Evolutionary conservation across 2,113 vertebrate genomes (phyloP).

Genomic region (Nyctibius bracteatus): DNA sequence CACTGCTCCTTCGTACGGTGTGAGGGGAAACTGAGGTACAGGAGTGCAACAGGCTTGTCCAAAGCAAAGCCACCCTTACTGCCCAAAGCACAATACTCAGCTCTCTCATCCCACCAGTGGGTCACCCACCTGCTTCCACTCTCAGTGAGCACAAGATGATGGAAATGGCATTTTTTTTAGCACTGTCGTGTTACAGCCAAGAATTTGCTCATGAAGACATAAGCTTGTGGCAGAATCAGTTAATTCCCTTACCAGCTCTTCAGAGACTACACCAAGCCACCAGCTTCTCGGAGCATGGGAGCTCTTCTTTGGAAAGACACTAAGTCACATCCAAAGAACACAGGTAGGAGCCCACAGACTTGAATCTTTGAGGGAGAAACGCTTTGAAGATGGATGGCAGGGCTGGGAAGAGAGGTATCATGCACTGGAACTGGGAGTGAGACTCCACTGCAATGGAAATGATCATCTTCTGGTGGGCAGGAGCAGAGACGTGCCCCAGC

Average conservation of each 20-base stretch:
- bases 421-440: not conserved
- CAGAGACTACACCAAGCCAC: not conserved
- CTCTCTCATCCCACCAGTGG: not conserved
- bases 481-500: rapidly evolving
- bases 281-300: not conserved
- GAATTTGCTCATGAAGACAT: not conserved
- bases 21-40: not conserved
- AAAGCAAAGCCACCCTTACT: not conserved
- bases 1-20: rapidly evolving
- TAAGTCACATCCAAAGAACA: not conserved
- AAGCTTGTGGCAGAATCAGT: not conserved
- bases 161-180: not conserved
- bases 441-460: not conserved
- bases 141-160: not conserved
- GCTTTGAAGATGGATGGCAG: not conserved
- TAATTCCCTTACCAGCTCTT: not conserved
- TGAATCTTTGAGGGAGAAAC: not conserved
- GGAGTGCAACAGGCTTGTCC: not conserved
- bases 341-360: not conserved
- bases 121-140: not conserved
- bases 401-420: not conserved
- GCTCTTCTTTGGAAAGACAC: not conserved
- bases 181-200: not conserved
- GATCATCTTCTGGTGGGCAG: not conserved
- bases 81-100: not conserved